Evolutionary conservation across 2,888 invertebrate species (phyloP).

Genomic region (Ochropleura leucogaster): DNA sequence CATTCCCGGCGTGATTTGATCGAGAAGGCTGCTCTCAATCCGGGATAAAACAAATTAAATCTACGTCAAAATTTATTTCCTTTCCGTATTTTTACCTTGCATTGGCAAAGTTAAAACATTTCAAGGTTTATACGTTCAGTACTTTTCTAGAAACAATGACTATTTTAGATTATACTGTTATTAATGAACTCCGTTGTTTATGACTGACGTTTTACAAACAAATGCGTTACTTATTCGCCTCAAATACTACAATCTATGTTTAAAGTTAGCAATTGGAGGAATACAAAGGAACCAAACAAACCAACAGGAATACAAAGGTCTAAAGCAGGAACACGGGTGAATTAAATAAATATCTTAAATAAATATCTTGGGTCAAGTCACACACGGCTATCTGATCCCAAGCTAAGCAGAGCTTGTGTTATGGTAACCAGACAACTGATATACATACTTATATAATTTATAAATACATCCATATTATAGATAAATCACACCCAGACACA

Average conservation of each 20-base stretch:
- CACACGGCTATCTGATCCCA: too few relatives aligned
- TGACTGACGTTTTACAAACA: neutral
- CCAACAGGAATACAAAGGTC: too few relatives aligned
- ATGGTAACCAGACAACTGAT: too few relatives aligned
- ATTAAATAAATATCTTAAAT: too few relatives aligned
- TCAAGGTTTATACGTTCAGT: neutral
- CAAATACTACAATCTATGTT: neutral
- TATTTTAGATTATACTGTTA: neutral
- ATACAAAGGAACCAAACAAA: too few relatives aligned
- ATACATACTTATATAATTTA: too few relatives aligned
- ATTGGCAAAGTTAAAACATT: neutral
- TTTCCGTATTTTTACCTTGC: conserved; percentile 19
- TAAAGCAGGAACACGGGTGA: too few relatives aligned
- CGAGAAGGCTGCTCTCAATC: conserved; percentile 11
- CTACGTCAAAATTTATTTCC: conserved; percentile 37
- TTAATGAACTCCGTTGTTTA: neutral
- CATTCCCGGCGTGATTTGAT: conserved; percentile 32
- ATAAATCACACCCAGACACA: too few relatives aligned
- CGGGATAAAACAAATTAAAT: conserved; percentile 50
- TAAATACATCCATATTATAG: too few relatives aligned
- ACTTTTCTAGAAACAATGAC: neutral
- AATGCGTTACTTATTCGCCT: neutral
- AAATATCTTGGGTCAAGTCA: too few relatives aligned
- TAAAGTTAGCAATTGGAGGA: neutral
- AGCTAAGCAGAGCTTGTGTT: too few relatives aligned